Conservation (phyloP, 2,797 vertebrate species). For the Helicolenus hilgendorfi region DNA sequence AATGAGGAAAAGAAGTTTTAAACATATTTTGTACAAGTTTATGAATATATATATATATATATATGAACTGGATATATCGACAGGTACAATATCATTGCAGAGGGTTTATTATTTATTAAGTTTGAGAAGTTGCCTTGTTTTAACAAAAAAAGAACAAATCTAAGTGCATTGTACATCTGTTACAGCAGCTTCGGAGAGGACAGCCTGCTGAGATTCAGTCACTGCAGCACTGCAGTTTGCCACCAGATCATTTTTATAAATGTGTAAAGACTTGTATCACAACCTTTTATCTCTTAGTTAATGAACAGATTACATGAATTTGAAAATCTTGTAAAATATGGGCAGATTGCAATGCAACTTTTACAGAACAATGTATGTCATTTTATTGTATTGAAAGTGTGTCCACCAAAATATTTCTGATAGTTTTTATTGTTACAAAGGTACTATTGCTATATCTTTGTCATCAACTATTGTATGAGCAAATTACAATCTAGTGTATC, state of each 20-base stretch:
- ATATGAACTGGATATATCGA: conserved; percentile 89
- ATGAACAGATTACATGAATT: conserved; percentile 90
- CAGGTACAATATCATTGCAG: conserved; percentile 90
- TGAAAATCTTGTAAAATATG: conserved; percentile 92
- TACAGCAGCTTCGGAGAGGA: conserved; percentile 88
- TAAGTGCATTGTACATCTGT: conserved; percentile 84
- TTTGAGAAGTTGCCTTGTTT: conserved; percentile 92
- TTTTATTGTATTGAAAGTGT: conserved; percentile 93
- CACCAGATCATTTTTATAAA: conserved; percentile 88
- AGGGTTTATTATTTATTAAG: conserved; percentile 89
- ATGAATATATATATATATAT: conserved; percentile 60
- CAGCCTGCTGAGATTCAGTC: conserved; percentile 63
- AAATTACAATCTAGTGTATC: conserved; percentile 97
- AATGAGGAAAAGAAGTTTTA: conserved; percentile 64
- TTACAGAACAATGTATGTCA: conserved; percentile 93
- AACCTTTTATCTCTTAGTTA: conserved; percentile 92
- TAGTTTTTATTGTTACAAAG: conserved; percentile 95
- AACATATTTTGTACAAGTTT: conserved; percentile 77
- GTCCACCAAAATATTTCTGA: conserved; percentile 92
- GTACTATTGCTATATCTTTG: conserved; percentile 96
- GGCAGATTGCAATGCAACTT: conserved; percentile 98
- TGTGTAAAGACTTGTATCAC: conserved; percentile 91
- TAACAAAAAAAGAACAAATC: conserved; percentile 81
- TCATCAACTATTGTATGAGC: conserved; percentile 91
- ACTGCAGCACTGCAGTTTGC: conserved; percentile 84